A percentile compares a stretch with the other conserved stretches of the same genome.
Conservation (phyloP, 2,113 vertebrate species). For the Triplophysa dalaica region DNA sequence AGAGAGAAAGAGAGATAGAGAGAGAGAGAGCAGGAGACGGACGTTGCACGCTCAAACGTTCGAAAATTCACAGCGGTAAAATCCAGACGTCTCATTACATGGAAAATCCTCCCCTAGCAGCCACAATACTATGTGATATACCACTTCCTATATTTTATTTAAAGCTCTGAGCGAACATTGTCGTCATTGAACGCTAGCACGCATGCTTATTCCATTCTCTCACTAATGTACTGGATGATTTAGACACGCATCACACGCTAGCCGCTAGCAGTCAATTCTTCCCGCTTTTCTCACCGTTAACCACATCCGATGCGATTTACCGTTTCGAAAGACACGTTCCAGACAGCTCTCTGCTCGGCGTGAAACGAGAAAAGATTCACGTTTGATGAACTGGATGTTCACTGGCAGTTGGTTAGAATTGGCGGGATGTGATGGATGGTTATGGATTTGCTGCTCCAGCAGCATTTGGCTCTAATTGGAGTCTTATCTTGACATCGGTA, state of each 20-base stretch:
- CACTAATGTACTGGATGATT: slow-evolving; percentile 56
- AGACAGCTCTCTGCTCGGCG: background rate
- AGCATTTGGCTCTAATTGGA: slow-evolving; percentile 66
- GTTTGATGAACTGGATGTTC: slow-evolving; percentile 25
- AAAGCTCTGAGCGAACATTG: slow-evolving; percentile 59
- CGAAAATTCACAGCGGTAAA: slow-evolving; percentile 45
- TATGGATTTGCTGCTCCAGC: slow-evolving; percentile 59
- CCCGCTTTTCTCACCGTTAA: slow-evolving; percentile 5
- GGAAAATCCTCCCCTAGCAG: slow-evolving; percentile 39
- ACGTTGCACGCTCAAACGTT: background rate
- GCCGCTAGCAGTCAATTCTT: slow-evolving; percentile 28
- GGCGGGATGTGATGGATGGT: slow-evolving; percentile 50
- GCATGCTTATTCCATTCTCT: slow-evolving; percentile 45
- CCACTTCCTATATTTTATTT: slow-evolving; percentile 60
- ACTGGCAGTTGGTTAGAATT: slow-evolving; percentile 42
- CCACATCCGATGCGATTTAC: slow-evolving; percentile 41
- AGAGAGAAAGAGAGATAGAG: slow-evolving; percentile 9
- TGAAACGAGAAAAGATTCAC: slow-evolving; percentile 17
- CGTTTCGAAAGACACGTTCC: slow-evolving; percentile 22
- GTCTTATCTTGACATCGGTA: slow-evolving; percentile 66
- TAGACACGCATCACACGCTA: slow-evolving; percentile 47
- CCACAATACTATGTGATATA: slow-evolving; percentile 26
- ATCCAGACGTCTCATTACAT: slow-evolving; percentile 45
- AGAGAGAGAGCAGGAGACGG: slow-evolving; percentile 19
- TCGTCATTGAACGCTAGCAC: slow-evolving; percentile 49